Base-by-base conservation (phyloP, 2,113 vertebrate species). In the Centropus bengalensis region DNA sequence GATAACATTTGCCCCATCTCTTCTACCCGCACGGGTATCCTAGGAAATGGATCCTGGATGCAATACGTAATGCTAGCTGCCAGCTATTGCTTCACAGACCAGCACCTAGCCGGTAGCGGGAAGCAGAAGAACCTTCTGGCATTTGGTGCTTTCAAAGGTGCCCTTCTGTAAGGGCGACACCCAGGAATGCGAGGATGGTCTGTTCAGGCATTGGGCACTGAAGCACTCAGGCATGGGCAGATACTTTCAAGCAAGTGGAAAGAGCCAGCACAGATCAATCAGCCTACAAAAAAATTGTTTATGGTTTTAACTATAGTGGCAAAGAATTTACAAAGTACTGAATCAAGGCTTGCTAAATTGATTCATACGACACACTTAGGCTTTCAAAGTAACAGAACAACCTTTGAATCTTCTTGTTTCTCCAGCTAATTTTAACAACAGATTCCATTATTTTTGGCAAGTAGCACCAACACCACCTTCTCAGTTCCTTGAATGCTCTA, bases 21-120 rank as follows among this genome's bases (percentile, higher is more conserved):
- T 95, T 96, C 94, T 93, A 67, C 95, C 94, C 91, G 95, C 94
- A 86, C 82, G 89, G 96, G 94, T 95, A 96, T 93, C 96, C 97
- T 93, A 97, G 92, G 92, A 96, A 97, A 97, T 97, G 89, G 96
- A 97, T 96, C 96, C 97, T 97, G 89, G 75, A 94, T 62, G 94
- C 85, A 95, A 96, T 76, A 96, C 7, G 47, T 84, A 95, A 93
- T 58, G 78, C 66, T 94, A 97, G 96, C 93, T 97, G 96, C 94
- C 97, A 97, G 97, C 96, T 97, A 90, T 92, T 96, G 83, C 89
- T 98, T 97, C 94, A 90, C 92, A 96, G 96, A 96, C 79, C 94
- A 93, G 79, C 78, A 64, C 6, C 1, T 58, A 81, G 56, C 49
- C 58, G 80, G 86, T 88, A 89, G 97, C 2, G n/a, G 91, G 90